Base-by-base conservation (phyloP, 1,140 invertebrate species). In the Macrobrachium nipponense region DNA sequence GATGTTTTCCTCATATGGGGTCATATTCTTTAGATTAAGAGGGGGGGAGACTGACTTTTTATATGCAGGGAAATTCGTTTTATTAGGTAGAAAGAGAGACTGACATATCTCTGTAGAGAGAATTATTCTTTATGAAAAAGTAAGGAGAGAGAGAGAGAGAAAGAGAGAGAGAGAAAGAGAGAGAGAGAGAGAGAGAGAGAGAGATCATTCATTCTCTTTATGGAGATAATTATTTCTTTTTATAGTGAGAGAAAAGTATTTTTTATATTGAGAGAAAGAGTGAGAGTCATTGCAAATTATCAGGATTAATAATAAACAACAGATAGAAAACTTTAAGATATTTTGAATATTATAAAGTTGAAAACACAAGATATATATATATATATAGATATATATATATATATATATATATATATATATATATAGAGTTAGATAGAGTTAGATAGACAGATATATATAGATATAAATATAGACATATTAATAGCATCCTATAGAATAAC, bases 141-240 rank as follows among this genome's bases (percentile, higher is more conserved):
- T 20, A 79, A 60, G 62, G 77, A 79, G 58, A 79, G 77, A 79
- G 77, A 79, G 77, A 79, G n/a, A n/a, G n/a, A n/a, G n/a, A n/a
- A n/a, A n/a, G n/a, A n/a, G n/a, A n/a, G n/a, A n/a, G n/a, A n/a
- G n/a, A n/a, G n/a, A n/a, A n/a, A n/a, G n/a, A n/a, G n/a, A n/a
- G n/a, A n/a, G n/a, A n/a, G n/a, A n/a, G n/a, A n/a, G n/a, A n/a
- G n/a, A n/a, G n/a, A n/a, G 77, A 79, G 58, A 79, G 77, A 79
- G 77, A 79, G 77, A 79, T 51, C 62, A 60, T 36, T 36, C 27
- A 2, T 36, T 36, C 27, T 36, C 27, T 36, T 36, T 36, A 36
- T 4, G 27, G 27, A 36, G 4, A 36, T 36, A 36, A 36, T 1
- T 36, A 36, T 36, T 36, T n/a, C n/a, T 4, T 36, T 36, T 60